phyloP scores from a whole-genome alignment of 2,113 vertebrate genomes.

The Paramormyrops kingsleyae region DNA sequence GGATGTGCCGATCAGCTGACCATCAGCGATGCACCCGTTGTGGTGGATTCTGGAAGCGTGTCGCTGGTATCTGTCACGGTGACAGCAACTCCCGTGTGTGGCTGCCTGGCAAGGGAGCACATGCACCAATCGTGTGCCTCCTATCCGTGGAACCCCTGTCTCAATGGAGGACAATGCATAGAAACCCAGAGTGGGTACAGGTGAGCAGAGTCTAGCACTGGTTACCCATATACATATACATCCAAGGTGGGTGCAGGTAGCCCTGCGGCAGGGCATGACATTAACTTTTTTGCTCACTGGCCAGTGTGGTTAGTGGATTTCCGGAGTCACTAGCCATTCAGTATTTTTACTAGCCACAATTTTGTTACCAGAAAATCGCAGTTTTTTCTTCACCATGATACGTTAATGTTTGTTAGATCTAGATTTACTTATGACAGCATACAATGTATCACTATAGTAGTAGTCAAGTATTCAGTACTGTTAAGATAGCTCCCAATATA shows the following conservation, averaged over 20 bases:
- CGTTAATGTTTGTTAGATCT: no score
- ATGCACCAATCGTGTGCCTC: constrained; percentile 65
- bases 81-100: constrained; percentile 51
- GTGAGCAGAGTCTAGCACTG: constrained; percentile 47
- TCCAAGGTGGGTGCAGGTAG: neutral
- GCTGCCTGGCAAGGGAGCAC: constrained; percentile 57
- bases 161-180: constrained; percentile 70
- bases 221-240: neutral
- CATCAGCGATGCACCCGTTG: constrained; percentile 57
- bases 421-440: no score
- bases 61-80: constrained; percentile 64
- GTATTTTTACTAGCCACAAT: no score
- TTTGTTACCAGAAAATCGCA: no score
- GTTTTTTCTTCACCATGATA: no score
- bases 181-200: constrained; percentile 76
- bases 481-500: no score
- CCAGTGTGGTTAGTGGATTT: no score
- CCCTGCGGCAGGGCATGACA: no score
- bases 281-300: no score
- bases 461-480: no score
- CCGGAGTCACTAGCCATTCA: no score
- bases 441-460: no score
- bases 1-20: constrained; percentile 54
- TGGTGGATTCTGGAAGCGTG: constrained; percentile 64
- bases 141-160: constrained; percentile 70